Conservation (phyloP, 2,797 vertebrate species). For the Micrastur ruficollis region DNA sequence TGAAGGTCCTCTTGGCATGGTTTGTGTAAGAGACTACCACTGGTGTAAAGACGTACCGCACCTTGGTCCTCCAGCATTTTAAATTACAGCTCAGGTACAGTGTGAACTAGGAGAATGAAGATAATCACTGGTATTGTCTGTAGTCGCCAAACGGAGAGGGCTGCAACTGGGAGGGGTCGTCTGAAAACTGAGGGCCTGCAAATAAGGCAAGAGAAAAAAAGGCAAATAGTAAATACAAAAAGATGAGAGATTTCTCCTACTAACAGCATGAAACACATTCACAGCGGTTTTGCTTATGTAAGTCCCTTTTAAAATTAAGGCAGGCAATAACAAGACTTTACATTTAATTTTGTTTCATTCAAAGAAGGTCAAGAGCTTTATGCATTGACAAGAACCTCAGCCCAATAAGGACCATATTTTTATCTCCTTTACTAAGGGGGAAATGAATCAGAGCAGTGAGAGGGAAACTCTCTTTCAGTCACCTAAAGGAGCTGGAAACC, state of each 20-base stretch:
- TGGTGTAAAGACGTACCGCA: background rate
- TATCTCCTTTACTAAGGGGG: background rate
- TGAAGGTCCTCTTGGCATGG: background rate
- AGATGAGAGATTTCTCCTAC: background rate
- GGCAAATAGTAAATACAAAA: background rate
- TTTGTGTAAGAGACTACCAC: background rate
- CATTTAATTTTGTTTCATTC: background rate
- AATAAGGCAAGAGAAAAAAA: background rate
- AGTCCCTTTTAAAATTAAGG: background rate
- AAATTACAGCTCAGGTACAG: background rate
- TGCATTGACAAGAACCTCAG: background rate
- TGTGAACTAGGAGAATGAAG: background rate
- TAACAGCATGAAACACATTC: background rate
- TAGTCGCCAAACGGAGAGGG: conserved; percentile 87
- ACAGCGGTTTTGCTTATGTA: background rate
- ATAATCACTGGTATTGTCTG: conserved; percentile 88
- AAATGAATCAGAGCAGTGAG: background rate
- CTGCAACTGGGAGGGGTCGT: conserved; percentile 84
- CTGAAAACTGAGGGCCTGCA: conserved; percentile 86
- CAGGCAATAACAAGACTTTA: background rate
- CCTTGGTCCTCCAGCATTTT: background rate
- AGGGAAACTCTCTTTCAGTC: background rate
- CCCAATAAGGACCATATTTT: background rate
- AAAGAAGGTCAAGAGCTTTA: background rate
- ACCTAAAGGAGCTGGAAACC: background rate